Conservation (phyloP, 2,113 vertebrate species). For the Xiphias gladius region DNA sequence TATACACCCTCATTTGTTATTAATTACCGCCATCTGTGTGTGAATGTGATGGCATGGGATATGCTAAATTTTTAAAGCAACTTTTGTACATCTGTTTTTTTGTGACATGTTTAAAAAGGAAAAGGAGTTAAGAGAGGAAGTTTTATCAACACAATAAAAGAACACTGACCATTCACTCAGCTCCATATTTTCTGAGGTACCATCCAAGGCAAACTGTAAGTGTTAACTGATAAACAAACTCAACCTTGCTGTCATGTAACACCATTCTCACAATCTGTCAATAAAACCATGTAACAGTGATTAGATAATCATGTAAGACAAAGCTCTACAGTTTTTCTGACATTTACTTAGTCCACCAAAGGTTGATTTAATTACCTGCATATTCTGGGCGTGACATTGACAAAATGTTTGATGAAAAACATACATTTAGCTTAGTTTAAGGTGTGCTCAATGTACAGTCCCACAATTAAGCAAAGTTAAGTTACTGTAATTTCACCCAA, state of each 20-base stretch:
- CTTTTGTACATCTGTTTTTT: background rate
- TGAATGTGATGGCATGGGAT: background rate
- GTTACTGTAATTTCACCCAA: background rate
- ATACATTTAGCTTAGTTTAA: background rate
- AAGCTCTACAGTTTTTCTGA: background rate
- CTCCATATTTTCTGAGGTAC: background rate
- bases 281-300: background rate
- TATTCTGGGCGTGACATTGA: background rate
- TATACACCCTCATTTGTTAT: constrained; percentile 1
- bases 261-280: background rate
- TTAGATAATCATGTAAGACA: background rate
- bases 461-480: background rate
- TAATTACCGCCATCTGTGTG: background rate
- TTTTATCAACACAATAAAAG: background rate
- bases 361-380: background rate
- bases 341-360: background rate
- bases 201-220: background rate
- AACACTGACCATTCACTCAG: background rate
- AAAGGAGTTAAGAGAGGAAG: background rate
- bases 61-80: background rate
- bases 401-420: background rate
- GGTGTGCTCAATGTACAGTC: background rate
- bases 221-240: background rate
- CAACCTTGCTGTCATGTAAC: background rate
- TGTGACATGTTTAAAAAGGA: background rate